Evolutionary conservation across 2,888 invertebrate species (phyloP).

Genomic region (Acrobasis suavella): DNA sequence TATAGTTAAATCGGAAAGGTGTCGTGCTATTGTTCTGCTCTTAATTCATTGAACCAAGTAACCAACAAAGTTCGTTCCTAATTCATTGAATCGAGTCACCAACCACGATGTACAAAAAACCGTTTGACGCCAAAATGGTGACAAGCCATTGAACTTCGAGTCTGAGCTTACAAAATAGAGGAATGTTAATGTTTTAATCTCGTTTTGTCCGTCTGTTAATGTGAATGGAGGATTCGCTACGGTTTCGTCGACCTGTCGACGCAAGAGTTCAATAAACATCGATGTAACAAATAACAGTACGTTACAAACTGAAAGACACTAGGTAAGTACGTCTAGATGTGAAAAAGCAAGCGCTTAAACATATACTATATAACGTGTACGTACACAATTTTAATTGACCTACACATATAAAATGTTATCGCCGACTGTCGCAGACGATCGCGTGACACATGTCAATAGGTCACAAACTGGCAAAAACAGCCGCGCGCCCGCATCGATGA

Average conservation of each 20-base stretch:
- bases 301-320: background rate
- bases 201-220: constrained; percentile 10
- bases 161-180: constrained; percentile 10
- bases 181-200: constrained; percentile 20
- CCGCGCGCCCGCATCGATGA: too few relatives aligned
- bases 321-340: too few relatives aligned
- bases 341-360: too few relatives aligned
- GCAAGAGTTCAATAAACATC: constrained; percentile 6
- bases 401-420: too few relatives aligned
- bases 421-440: too few relatives aligned
- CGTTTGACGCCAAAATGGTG: background rate
- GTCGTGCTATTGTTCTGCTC: background rate
- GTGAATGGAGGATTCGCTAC: constrained; percentile 16
- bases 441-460: too few relatives aligned
- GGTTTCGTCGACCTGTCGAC: constrained; percentile 9
- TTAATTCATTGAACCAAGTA: background rate
- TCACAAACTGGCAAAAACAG: too few relatives aligned
- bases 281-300: background rate
- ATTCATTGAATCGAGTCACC: background rate
- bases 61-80: background rate
- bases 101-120: constrained; percentile 1
- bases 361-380: too few relatives aligned
- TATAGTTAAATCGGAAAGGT: background rate
- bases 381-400: too few relatives aligned
- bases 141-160: constrained; percentile 18